Percentiles rank a stretch among this genome's conserved stretches.
Conservation (phyloP, 1,140 invertebrate species). For the Archegozetes longisetosus region DNA sequence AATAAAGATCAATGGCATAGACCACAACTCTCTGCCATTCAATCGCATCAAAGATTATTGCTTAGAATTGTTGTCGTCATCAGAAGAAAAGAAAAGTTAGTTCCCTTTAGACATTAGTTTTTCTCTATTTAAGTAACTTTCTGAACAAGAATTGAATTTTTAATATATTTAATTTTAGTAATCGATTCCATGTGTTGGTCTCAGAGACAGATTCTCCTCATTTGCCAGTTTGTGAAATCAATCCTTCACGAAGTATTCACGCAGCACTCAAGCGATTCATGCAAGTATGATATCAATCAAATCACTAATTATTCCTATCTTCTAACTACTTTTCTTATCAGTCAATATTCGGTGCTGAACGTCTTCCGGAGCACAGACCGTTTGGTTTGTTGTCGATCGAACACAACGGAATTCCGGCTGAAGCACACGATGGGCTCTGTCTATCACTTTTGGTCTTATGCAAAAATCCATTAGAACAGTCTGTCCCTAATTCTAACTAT, state of each 20-base stretch:
- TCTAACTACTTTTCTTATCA: slow-evolving; percentile 3
- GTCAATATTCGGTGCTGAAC: slow-evolving; percentile 10
- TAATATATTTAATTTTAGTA: slow-evolving; percentile 34
- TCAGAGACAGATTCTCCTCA: slow-evolving; percentile 64
- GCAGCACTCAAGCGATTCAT: slow-evolving; percentile 74
- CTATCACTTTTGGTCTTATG: slow-evolving; percentile 70
- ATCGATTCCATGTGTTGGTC: slow-evolving; percentile 60
- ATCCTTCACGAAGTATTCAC: slow-evolving; percentile 65
- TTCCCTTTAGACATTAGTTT: slow-evolving; percentile 5
- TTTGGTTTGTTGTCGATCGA: slow-evolving; percentile 36
- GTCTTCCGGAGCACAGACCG: slow-evolving; percentile 55
- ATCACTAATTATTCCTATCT: slow-evolving; percentile 2
- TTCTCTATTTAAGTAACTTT: slow-evolving; percentile 9
- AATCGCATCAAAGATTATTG: slow-evolving; percentile 50
- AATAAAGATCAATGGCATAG: slow-evolving; percentile 42
- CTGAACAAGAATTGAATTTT: too few relatives aligned
- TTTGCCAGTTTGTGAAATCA: slow-evolving; percentile 70
- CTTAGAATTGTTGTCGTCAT: slow-evolving; percentile 60
- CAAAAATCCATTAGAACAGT: slow-evolving; percentile 61
- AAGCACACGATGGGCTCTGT: slow-evolving; percentile 54
- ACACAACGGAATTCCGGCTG: slow-evolving; percentile 32
- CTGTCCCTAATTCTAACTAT: slow-evolving; percentile 58
- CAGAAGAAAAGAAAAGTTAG: slow-evolving; percentile 55
- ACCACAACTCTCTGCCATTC: slow-evolving; percentile 47
- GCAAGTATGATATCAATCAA: slow-evolving; percentile 39